Conservation (phyloP, 2,888 invertebrate species). For the Drosophila anomalipes region DNA sequence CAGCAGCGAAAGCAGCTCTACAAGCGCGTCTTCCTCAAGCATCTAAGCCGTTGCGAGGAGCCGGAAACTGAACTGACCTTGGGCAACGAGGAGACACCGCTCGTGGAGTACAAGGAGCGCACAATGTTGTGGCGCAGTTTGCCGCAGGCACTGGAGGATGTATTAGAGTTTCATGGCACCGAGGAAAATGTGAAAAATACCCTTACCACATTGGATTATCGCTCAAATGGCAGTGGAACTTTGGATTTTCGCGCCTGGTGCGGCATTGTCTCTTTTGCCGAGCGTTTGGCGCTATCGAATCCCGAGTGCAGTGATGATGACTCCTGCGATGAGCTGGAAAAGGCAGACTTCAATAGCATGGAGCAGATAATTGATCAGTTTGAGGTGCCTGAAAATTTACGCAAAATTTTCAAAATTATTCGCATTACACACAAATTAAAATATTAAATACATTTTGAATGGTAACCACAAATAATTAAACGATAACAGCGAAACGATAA, state of each 20-base stretch:
- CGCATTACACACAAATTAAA: conserved; percentile 75
- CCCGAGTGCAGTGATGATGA: conserved; percentile 86
- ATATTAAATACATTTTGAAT: conserved; percentile 33
- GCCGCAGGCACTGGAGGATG: conserved; percentile 85
- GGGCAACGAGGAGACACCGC: conserved; percentile 60
- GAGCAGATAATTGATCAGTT: conserved; percentile 87
- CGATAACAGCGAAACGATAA: conserved; percentile 20
- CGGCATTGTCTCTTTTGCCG: conserved; percentile 91
- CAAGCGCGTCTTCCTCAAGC: conserved; percentile 86
- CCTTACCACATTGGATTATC: conserved; percentile 71
- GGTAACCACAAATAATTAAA: conserved; percentile 1
- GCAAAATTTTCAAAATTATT: conserved; percentile 78
- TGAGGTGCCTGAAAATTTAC: conserved; percentile 83
- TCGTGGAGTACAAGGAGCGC: conserved; percentile 76
- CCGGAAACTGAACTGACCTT: conserved; percentile 54
- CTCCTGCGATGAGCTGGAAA: conserved; percentile 90
- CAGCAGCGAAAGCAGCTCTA: conserved; percentile 87
- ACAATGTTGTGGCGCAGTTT: conserved; percentile 76
- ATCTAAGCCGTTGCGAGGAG: conserved; percentile 80
- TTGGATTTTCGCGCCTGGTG: conserved; percentile 91
- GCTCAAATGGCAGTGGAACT: conserved; percentile 85
- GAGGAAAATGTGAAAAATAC: conserved; percentile 80
- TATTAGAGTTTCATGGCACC: conserved; percentile 84
- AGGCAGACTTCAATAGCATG: conserved; percentile 89
- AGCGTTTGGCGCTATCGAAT: conserved; percentile 86